Evolutionary conservation across 2,113 vertebrate genomes (phyloP), one percentile per base, ranked within the genome.

Genomic region (Cairina moschata): DNA sequence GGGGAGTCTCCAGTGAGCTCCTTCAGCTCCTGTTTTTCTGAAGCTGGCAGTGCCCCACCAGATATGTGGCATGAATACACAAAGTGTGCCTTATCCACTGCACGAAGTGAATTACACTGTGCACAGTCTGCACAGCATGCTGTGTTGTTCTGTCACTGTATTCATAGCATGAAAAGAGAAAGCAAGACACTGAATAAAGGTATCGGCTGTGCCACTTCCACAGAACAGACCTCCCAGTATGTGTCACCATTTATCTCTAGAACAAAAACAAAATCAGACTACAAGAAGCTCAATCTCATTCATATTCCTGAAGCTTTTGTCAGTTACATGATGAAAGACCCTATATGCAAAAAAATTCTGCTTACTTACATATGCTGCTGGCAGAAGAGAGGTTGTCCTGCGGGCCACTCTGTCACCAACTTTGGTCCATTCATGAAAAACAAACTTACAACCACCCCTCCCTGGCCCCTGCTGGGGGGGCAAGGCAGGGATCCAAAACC

Each of bases 81-180:
- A 78, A 74, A 90, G 34, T 14, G 34, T 26, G 20, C 58, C 54
- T 86, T 52, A 77, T 3, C 26, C 36, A 17, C 75, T 20, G 28
- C 0, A 0, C 36, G 17, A 14, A 28, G 67, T 50, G 63, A 86
- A 34, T 23, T 56, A 62, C 50, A 17, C 31, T 0, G 0, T 11
- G 55, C 71, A 56, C 0, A 0, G 62, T 40, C 62, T 55, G 52
- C 66, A 40, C 46, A 72, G 13, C 94, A 31, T 2, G 67, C 18
- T 28, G 42, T 34, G 80, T 44, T 85, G 32, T 38, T 88, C 55
- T 88, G 55, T 78, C 6, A 1, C 60, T 71, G 46, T 14, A 88
- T 72, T 81, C n/a, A 13, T 50, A 59, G 52, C 36, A 72, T 56
- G 42, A 77, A 80, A 86, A 92, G 54, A 67, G 42, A 86, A 95